Base-by-base conservation (phyloP, 2,797 vertebrate species). In the Sphenodon punctatus region DNA sequence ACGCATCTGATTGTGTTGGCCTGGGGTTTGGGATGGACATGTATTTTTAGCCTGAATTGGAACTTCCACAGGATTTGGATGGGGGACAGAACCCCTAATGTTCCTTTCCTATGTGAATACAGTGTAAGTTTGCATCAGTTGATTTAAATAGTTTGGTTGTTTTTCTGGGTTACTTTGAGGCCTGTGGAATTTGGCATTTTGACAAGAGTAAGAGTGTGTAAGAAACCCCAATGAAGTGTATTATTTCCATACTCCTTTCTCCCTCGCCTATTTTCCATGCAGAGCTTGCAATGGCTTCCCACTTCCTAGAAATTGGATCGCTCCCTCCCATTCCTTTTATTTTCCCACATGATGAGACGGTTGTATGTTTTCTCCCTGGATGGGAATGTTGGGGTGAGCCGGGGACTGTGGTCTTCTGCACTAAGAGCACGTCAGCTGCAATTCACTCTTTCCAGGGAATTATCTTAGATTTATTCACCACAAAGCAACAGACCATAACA, bases 361-460 rank as follows among this genome's bases (percentile, higher is more conserved):
- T 22, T 7, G 39, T 45, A 34, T 76, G 55, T 23, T 78, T 3
- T 38, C 8, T 58, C 59, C 49, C 45, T 59, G 59, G 32, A 64
- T 78, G 48, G 67, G 64, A 86, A 80, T 72, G 36, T 80, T 53
- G 76, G 82, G 74, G 60, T 53, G 69, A 84, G 42, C 36, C 75
- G 22, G 79, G 67, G 60, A 7, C 76, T 91, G 81, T 88, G 84
- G 82, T 93, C 86, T 85, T 67, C 55, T 74, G 72, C 65, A 64
- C 78, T 85, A 83, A 86, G 27, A 78, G 36, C 41, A 59, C 75
- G 80, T 75, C 1, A 3, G 48, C 42, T 78, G 78, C 80, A 88
- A 25, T 92, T 94, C 82, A 77, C 59, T 88, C 92, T 93, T 95
- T 93, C 90, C 89, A 95, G 88, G 92, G 92, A 94, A 94, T 92